phyloP scores from a whole-genome alignment of 2,888 invertebrate genomes.

The Melipona beecheii region DNA sequence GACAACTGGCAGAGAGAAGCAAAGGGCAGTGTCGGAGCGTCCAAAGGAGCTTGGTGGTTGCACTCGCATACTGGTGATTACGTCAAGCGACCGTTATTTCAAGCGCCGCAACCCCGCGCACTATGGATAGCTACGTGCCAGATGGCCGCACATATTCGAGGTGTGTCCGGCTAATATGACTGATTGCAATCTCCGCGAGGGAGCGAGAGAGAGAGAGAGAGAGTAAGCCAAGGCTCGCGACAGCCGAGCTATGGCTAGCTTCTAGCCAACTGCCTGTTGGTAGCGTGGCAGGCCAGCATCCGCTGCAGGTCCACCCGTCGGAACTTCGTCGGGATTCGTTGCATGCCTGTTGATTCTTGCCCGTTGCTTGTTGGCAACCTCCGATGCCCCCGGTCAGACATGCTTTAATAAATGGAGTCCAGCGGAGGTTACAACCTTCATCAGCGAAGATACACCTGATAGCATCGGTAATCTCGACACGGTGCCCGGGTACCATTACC shows the following conservation, averaged over 20 bases:
- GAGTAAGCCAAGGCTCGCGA: conserved; percentile 49
- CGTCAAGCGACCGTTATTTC: conserved; percentile 68
- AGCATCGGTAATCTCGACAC: conserved; percentile 80
- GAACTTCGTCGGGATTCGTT: conserved; percentile 21
- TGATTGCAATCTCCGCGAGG: conserved; percentile 75
- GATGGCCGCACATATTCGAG: conserved; percentile 74
- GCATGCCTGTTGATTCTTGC: conserved; percentile 49
- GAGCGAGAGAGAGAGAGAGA: neutral
- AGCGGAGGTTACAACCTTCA: conserved; percentile 81
- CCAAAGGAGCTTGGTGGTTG: conserved; percentile 11
- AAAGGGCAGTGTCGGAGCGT: conserved; percentile 7
- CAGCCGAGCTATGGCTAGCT: neutral
- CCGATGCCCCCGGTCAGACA: conserved; percentile 59
- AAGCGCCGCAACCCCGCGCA: conserved; percentile 35
- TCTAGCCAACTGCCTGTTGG: conserved; percentile 18
- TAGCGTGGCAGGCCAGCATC: conserved; percentile 15
- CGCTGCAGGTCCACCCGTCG: conserved; percentile 16
- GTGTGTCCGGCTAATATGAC: conserved; percentile 79
- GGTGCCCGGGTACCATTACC: conserved; percentile 74
- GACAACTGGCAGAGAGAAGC: conserved; percentile 10
- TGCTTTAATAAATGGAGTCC: conserved; percentile 79
- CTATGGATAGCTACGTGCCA: conserved; percentile 66
- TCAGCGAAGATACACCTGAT: conserved; percentile 79
- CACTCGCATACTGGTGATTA: conserved; percentile 50
- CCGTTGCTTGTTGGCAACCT: conserved; percentile 50